These are phyloP conservation scores for Listrodromus nycthemerus DNA, from an alignment of 2,888 invertebrate species.

Conservation along the genomic window DNA sequence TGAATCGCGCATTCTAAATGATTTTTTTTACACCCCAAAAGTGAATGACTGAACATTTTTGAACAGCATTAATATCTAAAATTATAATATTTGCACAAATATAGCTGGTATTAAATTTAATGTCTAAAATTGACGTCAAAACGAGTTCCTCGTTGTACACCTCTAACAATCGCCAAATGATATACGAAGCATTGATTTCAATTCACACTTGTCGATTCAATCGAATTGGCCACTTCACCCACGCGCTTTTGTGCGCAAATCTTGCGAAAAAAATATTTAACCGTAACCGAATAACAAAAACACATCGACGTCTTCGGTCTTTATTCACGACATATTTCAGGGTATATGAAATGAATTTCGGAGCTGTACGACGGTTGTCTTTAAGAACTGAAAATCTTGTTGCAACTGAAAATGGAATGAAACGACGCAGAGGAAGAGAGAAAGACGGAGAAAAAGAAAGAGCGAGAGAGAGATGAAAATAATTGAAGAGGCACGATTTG, in stretches of 20 bases:
- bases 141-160: too few relatives aligned
- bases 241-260: constrained; percentile 9
- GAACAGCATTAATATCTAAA: neutral
- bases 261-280: neutral
- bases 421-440: neutral
- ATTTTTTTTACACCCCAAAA: neutral
- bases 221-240: neutral
- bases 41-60: neutral
- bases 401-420: constrained; percentile 22
- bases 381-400: constrained; percentile 35
- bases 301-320: constrained; percentile 1
- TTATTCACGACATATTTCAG: neutral
- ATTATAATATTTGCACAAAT: neutral
- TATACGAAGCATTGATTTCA: neutral
- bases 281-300: neutral
- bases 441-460: constrained; percentile 19
- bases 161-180: neutral
- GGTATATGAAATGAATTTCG: constrained; percentile 13
- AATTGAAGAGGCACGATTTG: constrained; percentile 67
- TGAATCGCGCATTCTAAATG: neutral
- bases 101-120: too few relatives aligned
- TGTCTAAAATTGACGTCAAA: too few relatives aligned
- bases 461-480: constrained; percentile 51
- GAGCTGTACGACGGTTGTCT: neutral
- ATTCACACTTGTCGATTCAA: neutral